These are phyloP conservation scores for Eristalis tenax DNA, from an alignment of 2,888 invertebrate species.

Conservation along the genomic window DNA sequence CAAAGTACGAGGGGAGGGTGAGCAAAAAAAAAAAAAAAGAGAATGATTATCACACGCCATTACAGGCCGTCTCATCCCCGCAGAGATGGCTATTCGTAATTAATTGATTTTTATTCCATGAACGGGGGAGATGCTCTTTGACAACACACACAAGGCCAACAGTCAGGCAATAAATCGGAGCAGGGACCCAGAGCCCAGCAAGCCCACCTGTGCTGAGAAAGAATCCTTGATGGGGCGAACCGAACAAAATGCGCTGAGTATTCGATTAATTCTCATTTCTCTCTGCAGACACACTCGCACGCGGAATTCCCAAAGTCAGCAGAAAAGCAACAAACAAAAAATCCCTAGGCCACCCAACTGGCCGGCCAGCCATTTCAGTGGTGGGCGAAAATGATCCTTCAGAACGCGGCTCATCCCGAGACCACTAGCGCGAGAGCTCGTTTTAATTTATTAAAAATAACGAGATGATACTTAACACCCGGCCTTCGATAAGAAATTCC, in stretches of 20 bases:
- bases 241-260: constrained; percentile 46
- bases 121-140: constrained; percentile 10
- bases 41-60: constrained; percentile 5
- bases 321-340: neutral
- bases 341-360: neutral
- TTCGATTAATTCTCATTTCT: constrained; percentile 51
- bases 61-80: neutral
- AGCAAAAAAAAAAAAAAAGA: neutral
- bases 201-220: constrained; percentile 3
- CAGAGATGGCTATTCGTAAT: constrained; percentile 7
- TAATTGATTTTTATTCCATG: constrained; percentile 37
- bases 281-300: neutral
- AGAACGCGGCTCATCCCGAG: neutral
- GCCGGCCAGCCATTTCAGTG: neutral
- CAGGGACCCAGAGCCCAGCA: constrained; percentile 11
- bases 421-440: neutral
- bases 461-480: constrained; percentile 67
- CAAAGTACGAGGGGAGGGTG: neutral
- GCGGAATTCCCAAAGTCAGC: constrained; percentile 32
- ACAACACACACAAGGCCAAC: neutral
- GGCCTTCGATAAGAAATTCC: constrained; percentile 37
- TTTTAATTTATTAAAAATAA: constrained; percentile 62
- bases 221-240: neutral
- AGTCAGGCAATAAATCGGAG: constrained; percentile 36
- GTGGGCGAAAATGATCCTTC: neutral